Conservation (phyloP, 2,888 invertebrate species). For the Lepidochitona cinerea region DNA sequence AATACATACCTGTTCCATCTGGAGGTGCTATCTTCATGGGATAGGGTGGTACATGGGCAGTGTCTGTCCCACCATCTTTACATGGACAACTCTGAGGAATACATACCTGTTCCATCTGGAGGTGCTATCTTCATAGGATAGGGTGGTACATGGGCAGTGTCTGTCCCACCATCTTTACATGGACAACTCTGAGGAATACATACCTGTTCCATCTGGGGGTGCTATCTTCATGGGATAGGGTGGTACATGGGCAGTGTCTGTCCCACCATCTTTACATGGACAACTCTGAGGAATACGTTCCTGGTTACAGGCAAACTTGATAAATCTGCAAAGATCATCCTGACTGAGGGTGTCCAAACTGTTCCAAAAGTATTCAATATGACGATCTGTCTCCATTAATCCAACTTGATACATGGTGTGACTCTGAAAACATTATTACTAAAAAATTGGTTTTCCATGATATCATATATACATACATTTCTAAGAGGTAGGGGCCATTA, state of each 20-base stretch:
- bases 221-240: constrained; percentile 71
- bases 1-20: no score
- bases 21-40: no score
- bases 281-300: constrained; percentile 68
- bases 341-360: constrained; percentile 63
- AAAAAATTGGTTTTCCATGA: no score
- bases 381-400: constrained; percentile 65
- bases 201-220: constrained; percentile 68
- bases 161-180: no score
- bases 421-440: constrained; percentile 55
- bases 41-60: no score
- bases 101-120: no score
- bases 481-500: no score
- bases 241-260: constrained; percentile 67
- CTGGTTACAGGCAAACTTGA: constrained; percentile 71
- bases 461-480: no score
- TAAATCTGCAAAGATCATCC: constrained; percentile 66
- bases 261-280: constrained; percentile 63
- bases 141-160: no score
- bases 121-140: no score
- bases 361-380: constrained; percentile 69
- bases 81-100: no score
- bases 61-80: no score
- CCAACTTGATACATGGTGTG: constrained; percentile 71
- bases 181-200: constrained; percentile 5